These are phyloP conservation scores for Parnassius apollo DNA, from an alignment of 2,888 invertebrate species.

Conservation along the genomic window DNA sequence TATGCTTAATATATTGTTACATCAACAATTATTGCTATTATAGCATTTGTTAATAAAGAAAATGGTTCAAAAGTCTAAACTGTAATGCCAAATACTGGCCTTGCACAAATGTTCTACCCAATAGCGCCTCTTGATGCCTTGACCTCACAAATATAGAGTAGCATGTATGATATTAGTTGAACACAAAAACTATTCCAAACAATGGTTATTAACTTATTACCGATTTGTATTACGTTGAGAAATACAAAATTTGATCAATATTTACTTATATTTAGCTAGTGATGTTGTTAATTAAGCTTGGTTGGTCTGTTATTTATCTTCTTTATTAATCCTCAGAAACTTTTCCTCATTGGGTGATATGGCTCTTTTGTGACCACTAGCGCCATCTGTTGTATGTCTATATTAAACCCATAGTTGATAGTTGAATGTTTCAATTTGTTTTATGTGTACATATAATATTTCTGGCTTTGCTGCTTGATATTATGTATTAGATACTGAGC, in stretches of 20 bases:
- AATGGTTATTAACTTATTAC: not conserved
- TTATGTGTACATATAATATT: too few species aligned
- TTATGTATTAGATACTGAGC: too few species aligned
- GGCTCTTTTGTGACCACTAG: slow-evolving; percentile 23
- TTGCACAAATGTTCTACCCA: slow-evolving; percentile 39
- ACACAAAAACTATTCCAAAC: slow-evolving; percentile 22
- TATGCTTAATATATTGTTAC: not conserved
- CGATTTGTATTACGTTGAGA: too few species aligned
- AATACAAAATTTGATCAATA: too few species aligned
- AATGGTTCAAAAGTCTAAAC: slow-evolving; percentile 8
- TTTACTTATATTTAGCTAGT: too few species aligned
- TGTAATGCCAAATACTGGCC: slow-evolving; percentile 30
- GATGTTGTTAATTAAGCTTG: too few species aligned
- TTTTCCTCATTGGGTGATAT: slow-evolving; percentile 13
- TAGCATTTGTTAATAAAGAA: slow-evolving; percentile 6
- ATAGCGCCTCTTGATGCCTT: slow-evolving; percentile 42
- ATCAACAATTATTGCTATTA: slow-evolving; percentile 1
- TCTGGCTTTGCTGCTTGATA: too few species aligned
- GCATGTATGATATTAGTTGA: slow-evolving; percentile 12
- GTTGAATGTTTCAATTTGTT: too few species aligned
- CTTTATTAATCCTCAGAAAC: slow-evolving; percentile 8
- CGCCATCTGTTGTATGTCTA: slow-evolving; percentile 32
- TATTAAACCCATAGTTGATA: not conserved
- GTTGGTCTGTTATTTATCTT: too few species aligned
- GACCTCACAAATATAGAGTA: slow-evolving; percentile 34